Conservation (phyloP, 2,797 vertebrate genomes). For the Poecile montanus region DNA sequence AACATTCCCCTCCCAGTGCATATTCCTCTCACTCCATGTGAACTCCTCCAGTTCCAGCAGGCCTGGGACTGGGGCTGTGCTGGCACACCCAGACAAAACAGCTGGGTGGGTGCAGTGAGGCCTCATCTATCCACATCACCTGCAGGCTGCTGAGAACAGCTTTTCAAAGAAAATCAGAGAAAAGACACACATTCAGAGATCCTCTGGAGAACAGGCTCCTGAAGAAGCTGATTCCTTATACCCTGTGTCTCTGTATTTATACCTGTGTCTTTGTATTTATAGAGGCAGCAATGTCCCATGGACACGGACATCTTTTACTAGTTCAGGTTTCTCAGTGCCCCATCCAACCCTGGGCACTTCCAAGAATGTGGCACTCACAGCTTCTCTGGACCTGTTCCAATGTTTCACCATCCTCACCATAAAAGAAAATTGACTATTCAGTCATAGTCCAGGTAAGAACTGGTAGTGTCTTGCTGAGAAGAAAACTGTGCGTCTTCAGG, state of each 20-base stretch:
- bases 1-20: neutral
- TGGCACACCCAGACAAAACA: neutral
- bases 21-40: neutral
- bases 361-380: neutral
- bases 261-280: neutral
- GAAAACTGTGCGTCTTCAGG: neutral
- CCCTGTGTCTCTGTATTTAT: no score
- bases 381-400: neutral
- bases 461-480: neutral
- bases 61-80: neutral
- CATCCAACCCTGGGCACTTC: neutral
- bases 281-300: neutral
- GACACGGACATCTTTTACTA: neutral
- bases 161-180: neutral
- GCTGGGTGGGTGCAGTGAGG: neutral
- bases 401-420: neutral
- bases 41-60: neutral
- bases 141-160: neutral
- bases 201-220: neutral
- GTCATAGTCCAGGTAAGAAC: neutral
- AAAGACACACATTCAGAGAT: neutral
- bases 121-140: neutral
- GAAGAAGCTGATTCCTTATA: neutral
- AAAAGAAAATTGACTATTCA: neutral
- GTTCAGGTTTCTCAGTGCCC: neutral